These are phyloP conservation scores for Argopecten irradians DNA, from an alignment of 1,140 invertebrate genomes.

Conservation along the genomic window DNA sequence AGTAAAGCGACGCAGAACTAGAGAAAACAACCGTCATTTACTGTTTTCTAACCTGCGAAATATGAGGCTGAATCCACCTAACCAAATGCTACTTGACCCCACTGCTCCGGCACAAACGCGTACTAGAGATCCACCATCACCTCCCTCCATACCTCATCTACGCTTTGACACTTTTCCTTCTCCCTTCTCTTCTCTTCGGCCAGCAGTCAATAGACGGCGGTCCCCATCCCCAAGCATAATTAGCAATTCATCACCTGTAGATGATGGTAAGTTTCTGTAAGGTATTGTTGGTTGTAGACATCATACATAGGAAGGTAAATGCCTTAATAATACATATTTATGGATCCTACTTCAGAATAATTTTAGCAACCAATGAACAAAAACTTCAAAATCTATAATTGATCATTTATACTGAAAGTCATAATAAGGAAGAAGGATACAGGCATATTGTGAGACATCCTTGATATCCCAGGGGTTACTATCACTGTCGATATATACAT, in stretches of 20 bases:
- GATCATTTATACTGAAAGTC: no score
- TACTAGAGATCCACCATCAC: background rate
- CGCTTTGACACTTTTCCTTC: no score
- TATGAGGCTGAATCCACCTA: background rate
- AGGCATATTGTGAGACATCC: no score
- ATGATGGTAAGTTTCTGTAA: background rate
- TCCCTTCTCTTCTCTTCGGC: background rate
- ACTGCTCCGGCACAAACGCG: background rate
- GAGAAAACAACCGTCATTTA: background rate
- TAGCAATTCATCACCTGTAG: background rate
- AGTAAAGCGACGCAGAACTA: background rate
- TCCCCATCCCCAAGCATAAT: background rate
- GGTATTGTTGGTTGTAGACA: no score
- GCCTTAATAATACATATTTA: no score
- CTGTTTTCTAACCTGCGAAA: background rate
- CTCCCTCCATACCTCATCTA: background rate
- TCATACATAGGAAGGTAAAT: no score
- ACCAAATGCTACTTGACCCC: background rate
- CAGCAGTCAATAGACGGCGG: background rate
- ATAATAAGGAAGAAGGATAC: no score
- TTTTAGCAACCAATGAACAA: no score
- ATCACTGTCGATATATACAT: no score
- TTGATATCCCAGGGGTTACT: no score
- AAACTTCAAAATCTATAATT: no score
- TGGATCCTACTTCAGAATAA: no score